These are phyloP conservation scores for Episyrphus balteatus DNA, from an alignment of 1,140 invertebrate genomes.

Conservation along the genomic window DNA sequence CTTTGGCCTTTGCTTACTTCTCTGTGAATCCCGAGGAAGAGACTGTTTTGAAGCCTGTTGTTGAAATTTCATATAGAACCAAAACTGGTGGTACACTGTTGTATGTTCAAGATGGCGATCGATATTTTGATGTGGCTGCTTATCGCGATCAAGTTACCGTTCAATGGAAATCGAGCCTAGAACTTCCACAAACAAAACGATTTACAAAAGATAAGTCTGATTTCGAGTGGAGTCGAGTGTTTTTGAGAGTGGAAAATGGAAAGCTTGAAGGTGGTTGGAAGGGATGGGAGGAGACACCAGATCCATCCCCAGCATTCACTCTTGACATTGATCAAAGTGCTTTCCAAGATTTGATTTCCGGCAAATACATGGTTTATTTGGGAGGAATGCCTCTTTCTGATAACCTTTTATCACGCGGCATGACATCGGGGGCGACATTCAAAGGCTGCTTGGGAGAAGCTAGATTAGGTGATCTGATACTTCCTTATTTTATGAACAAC, in stretches of 20 bases:
- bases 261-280: slow-evolving; percentile 41
- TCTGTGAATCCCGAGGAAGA: slow-evolving; percentile 22
- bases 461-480: slow-evolving; percentile 65
- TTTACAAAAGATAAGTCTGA: slow-evolving; percentile 52
- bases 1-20: slow-evolving; percentile 35
- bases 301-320: slow-evolving; percentile 28
- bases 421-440: slow-evolving; percentile 41
- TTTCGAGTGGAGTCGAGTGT: slow-evolving; percentile 54
- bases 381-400: slow-evolving; percentile 27
- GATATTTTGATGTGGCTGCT: slow-evolving; percentile 58
- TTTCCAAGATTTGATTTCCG: slow-evolving; percentile 28
- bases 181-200: slow-evolving; percentile 37
- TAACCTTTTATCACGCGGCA: slow-evolving; percentile 25
- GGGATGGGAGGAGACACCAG: slow-evolving; percentile 32
- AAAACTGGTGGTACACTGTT: slow-evolving; percentile 62
- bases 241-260: slow-evolving; percentile 40
- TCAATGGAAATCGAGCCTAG: slow-evolving; percentile 48
- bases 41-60: slow-evolving; percentile 25
- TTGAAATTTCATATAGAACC: slow-evolving; percentile 54
- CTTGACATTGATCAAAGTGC: slow-evolving; percentile 26
- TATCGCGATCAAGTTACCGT: slow-evolving; percentile 55
- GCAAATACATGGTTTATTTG: slow-evolving; percentile 26
- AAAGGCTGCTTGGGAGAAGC: slow-evolving; percentile 89
- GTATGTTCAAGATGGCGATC: slow-evolving; percentile 40
- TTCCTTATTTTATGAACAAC: slow-evolving; percentile 76